Percentiles rank a stretch among this genome's conserved stretches.
phyloP scores from a whole-genome alignment of 2,888 invertebrate genomes.

The Diaphora mendica region DNA sequence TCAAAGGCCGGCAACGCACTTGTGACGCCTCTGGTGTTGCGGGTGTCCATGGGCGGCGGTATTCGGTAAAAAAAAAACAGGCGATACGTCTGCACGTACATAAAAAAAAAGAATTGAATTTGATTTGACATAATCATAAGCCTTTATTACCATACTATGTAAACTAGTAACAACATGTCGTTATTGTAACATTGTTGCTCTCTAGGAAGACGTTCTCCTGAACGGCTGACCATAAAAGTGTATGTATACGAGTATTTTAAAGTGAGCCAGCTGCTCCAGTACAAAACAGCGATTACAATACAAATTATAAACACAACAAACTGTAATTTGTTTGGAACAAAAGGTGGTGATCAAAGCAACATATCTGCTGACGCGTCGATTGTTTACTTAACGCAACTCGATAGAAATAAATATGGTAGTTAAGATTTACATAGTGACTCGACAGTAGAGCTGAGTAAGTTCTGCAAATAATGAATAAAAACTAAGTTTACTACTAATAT shows the following conservation, averaged over 20 bases:
- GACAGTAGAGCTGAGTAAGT: not conserved
- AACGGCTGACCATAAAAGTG: not conserved
- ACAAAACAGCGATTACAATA: slow-evolving; percentile 17
- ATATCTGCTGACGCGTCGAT: slow-evolving; percentile 37
- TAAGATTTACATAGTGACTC: slow-evolving; percentile 26
- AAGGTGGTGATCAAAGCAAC: slow-evolving; percentile 45
- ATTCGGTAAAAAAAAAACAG: too few species aligned
- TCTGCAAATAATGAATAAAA: not conserved
- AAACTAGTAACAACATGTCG: not conserved
- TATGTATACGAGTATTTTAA: not conserved
- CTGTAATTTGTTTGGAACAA: slow-evolving; percentile 44
- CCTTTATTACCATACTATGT: not conserved
- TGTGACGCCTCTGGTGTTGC: too few species aligned
- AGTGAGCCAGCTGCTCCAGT: not conserved
- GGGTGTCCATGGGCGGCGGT: too few species aligned
- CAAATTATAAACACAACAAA: slow-evolving; percentile 24
- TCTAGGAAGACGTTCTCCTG: not conserved
- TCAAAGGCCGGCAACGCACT: too few species aligned
- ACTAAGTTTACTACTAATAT: not conserved
- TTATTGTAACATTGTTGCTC: not conserved
- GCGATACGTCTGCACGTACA: too few species aligned
- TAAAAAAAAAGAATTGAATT: too few species aligned
- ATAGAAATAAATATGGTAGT: slow-evolving; percentile 33
- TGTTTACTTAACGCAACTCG: slow-evolving; percentile 41
- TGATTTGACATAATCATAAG: not conserved